Evolutionary conservation across 2,888 invertebrate genomes (phyloP).

Genomic region (Oligia latruncula): DNA sequence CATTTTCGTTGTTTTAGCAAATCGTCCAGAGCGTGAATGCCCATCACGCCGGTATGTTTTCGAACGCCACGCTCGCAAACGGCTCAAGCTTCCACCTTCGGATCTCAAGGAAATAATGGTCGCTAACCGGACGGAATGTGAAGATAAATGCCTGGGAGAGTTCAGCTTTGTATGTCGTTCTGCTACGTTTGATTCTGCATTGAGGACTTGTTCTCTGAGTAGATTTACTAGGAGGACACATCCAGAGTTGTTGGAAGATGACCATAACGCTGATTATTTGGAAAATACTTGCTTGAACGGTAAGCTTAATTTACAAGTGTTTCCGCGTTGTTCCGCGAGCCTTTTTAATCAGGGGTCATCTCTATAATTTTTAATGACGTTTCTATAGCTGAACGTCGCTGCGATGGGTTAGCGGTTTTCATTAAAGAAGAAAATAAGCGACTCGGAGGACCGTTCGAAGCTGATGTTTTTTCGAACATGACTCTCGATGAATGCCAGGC

Average conservation of each 20-base stretch:
- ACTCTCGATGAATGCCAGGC: slow-evolving; percentile 96
- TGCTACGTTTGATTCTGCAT: slow-evolving; percentile 94
- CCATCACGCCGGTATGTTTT: slow-evolving; percentile 96
- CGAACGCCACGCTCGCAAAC: slow-evolving; percentile 96
- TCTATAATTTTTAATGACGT: slow-evolving; percentile 5
- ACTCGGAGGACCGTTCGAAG: slow-evolving; percentile 96
- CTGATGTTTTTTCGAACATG: slow-evolving; percentile 96
- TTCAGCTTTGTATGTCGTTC: slow-evolving; percentile 97
- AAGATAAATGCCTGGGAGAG: slow-evolving; percentile 96
- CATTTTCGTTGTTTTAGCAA: slow-evolving; percentile 85
- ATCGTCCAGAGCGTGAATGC: slow-evolving; percentile 96
- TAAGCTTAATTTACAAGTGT: slow-evolving; percentile 74
- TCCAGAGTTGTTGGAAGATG: slow-evolving; percentile 95
- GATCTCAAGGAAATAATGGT: slow-evolving; percentile 96
- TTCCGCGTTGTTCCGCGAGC: background rate
- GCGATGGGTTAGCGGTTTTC: slow-evolving; percentile 96
- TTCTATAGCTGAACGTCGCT: slow-evolving; percentile 94
- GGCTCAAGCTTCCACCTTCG: slow-evolving; percentile 94
- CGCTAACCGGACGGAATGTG: slow-evolving; percentile 96
- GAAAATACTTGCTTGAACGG: slow-evolving; percentile 97
- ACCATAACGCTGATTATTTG: slow-evolving; percentile 96
- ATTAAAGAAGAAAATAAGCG: slow-evolving; percentile 97
- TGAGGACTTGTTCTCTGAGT: slow-evolving; percentile 95
- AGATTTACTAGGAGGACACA: slow-evolving; percentile 96
- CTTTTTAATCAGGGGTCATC: background rate